Evolutionary conservation across 2,113 vertebrate genomes (phyloP), one percentile per base, ranked within the genome.

Genomic region (Leptocoma aspasia): DNA sequence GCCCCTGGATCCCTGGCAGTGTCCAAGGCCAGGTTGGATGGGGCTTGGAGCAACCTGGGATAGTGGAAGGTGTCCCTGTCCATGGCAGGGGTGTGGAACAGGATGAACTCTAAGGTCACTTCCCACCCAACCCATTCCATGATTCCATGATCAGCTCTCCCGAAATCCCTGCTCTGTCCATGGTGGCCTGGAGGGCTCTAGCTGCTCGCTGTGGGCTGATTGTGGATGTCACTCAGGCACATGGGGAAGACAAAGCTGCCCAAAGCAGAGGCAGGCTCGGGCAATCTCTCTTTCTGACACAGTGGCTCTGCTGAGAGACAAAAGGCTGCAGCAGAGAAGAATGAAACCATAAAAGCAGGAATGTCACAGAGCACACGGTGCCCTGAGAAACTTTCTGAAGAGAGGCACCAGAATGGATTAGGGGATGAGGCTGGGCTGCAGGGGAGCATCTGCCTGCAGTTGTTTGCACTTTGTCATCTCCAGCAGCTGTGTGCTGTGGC

Each of bases 21-120:
- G 54, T 0, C 54, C 47, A 13, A 56, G 63, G 63, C 17, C 70
- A 54, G 63, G 30, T 0, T 68, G 61, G 68, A 8, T 0, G 0
- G 59, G 52, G 33, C 22, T 66, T 6, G 60, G 60, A 61, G 26
- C 16, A 12, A 0, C 20, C 42, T 37, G 14, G 39, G 19, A 22
- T 0, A 28, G 17, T 3, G 17, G 49, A 0, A 49, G 12, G 6
- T 42, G 75, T 35, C 66, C 66, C 75, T 79, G 75, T 16, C 49
- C 41, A 15, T 17, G 47, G 20, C 47, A 49, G 30, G 22, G 7
- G 42, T 5, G 6, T 9, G 35, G 3, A 7, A 71, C 13, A 4
- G 14, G 49, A 18, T 31, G 41, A 26, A 5, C 7, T 64, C 19
- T 23, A 37, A 23, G 30, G 12, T 44, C 31, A 2, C 15, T 50